Conservation (phyloP, 2,797 vertebrate species). For the Hippocampus kuda region DNA sequence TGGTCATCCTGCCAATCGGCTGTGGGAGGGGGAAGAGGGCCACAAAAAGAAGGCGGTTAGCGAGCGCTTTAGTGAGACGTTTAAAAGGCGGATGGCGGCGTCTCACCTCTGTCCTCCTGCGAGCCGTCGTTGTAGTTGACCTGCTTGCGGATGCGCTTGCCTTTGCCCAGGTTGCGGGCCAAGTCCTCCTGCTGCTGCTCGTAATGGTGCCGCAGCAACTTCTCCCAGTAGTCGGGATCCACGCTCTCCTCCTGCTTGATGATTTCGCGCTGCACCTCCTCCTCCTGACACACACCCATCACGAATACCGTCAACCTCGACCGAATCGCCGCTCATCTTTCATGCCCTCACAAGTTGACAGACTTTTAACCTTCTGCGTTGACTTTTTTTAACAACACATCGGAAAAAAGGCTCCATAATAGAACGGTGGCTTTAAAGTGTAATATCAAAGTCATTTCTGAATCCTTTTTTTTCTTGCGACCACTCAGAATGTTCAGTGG, state of each 20-base stretch:
- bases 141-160: constrained; percentile 96
- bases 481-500: too few relatives aligned
- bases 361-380: too few relatives aligned
- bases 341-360: too few relatives aligned
- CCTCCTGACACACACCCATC: constrained; percentile 66
- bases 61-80: not conserved
- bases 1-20: constrained; percentile 99
- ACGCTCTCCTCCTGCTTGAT: constrained; percentile 98
- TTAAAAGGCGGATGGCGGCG: not conserved
- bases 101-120: constrained; percentile 87
- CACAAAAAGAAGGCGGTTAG: not conserved
- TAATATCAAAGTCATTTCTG: too few relatives aligned
- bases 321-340: too few relatives aligned
- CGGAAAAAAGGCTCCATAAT: too few relatives aligned
- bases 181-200: constrained; percentile 97
- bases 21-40: constrained; percentile 2
- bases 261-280: constrained; percentile 94
- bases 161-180: constrained; percentile 92
- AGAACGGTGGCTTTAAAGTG: too few relatives aligned
- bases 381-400: too few relatives aligned
- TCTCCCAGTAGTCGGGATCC: constrained; percentile 98
- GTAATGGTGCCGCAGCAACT: constrained; percentile 91
- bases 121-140: constrained; percentile 99
- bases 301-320: too few relatives aligned
- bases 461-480: too few relatives aligned